Evolutionary conservation across 23 tunicate species (phyloP), one percentile per base, ranked within the genome.

Genomic region (Ascidia mentula): DNA sequence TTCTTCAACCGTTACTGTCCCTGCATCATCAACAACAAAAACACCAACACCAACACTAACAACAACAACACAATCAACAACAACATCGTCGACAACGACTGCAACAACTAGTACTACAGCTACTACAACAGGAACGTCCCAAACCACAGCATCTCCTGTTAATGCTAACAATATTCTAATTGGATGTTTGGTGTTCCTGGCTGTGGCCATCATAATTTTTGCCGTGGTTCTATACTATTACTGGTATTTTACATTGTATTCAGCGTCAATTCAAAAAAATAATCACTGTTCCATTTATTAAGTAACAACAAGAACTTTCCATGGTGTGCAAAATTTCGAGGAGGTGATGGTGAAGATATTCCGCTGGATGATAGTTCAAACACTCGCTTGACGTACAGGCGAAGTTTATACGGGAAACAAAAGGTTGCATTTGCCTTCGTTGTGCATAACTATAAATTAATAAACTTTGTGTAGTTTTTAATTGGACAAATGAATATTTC

Each of bases 401-500:
- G 37, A 36, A 82, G 86, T 45, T 9, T 82, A 30, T 36, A 73
- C 40, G 79, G 79, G 20, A 82, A 73, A 37, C 65, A 36, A 9
- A 70, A 80, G 77, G 84, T 80, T 3, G 18, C 65, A 20, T 3
- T 20, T 20, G 53, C 4, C 65, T 9, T 22, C 36, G 31, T 13
- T 53, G 22, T 53, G 65, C 24, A 53, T 28, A 53, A 53, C 40
- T 31, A 31, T 17, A 69, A 69, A 18, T 17, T 15, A 7, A 69
- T 20, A 15, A 72, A 31, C 24, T 6, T 18, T 33, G 71, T 82
- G 34, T 36, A 90, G 95, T 84, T 79, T 76, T 40, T 72, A 6
- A 75, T 75, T 37, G 95, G 89, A 7, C 72, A 90, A 0, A 90
- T 84, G 95, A 39, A 37, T 24, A 82, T 91, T 32, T 31, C 65